Evolutionary conservation across 2,113 vertebrate species (phyloP), one percentile per base, ranked within the genome.

Genomic region (Notarius lentiginosus): DNA sequence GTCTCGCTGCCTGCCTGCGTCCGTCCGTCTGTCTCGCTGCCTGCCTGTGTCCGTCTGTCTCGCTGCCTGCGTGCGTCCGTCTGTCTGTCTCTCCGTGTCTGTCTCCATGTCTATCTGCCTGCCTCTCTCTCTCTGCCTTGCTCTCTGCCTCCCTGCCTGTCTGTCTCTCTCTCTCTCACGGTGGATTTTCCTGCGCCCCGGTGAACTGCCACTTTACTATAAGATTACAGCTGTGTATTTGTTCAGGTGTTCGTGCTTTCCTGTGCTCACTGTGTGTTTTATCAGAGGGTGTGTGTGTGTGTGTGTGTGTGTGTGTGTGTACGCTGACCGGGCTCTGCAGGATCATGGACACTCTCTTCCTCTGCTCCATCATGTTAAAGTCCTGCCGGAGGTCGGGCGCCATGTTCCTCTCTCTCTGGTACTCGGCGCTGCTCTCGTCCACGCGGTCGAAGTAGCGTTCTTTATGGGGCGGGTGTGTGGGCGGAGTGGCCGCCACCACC

Each of bases 311-410:
- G 75, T 24, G 55, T 41, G 73, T 55, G 17, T 41, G 75, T 12
- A 11, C 73, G 91, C 96, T 97, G 93, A 99, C 98, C 4, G 98
- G 98, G 81, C 98, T 99, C 86, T 99, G 98, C 65, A 99, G 96
- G 63, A 99, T 99, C 98, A 99, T 99, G 91, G 98, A 99, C n/a
- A 99, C 98, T 87, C 98, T 95, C 92, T 99, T 99, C 91, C 96
- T 97, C 88, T 99, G 98, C 90, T 99, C 98, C 98, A 99, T 99
- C 98, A 99, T 99, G 90, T 99, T 99, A 92, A 99, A 99, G 93
- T 99, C 98, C 92, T 99, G 98, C 81, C 98, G 95, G 82, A 99
- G 97, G 91, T 99, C 98, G 0, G 98, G 98, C 0, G 98, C 98
- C 98, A 99, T 99, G 92, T 99, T 99, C 88, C 98, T 96, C 91